These are phyloP conservation scores for Apodemus sylvaticus DNA, from an alignment of 2,113 vertebrate species.

Conservation along the genomic window DNA sequence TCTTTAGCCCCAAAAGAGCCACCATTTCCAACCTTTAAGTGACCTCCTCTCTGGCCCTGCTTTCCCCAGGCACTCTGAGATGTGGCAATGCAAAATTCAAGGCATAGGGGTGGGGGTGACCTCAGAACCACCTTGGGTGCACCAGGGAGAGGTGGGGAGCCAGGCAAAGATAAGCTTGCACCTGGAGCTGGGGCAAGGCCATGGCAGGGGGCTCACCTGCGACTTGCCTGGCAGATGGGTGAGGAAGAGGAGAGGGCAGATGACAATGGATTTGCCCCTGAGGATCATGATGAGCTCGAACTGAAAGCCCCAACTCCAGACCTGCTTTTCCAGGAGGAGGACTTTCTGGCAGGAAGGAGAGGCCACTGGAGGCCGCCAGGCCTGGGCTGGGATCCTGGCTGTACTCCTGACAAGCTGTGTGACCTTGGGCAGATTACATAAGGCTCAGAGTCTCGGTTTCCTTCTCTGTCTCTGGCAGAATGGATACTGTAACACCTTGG, in stretches of 20 bases:
- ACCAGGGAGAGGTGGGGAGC: conserved; percentile 58
- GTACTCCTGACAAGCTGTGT: conserved; percentile 69
- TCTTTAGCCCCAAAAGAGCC: neutral
- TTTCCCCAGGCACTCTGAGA: neutral
- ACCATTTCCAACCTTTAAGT: conserved; percentile 80
- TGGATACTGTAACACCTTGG: neutral
- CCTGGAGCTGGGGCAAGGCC: conserved; percentile 73
- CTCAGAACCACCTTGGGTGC: conserved; percentile 79
- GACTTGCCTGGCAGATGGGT: conserved; percentile 78
- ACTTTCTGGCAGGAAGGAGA: conserved; percentile 64
- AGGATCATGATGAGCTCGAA: conserved; percentile 67
- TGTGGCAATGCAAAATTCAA: neutral
- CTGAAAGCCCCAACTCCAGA: conserved; percentile 69
- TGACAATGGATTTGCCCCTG: conserved; percentile 74
- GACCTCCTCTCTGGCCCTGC: conserved; percentile 77
- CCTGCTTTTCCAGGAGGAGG: conserved; percentile 65
- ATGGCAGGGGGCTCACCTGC: conserved; percentile 67
- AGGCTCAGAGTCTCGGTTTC: conserved; percentile 75
- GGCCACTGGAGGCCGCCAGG: conserved; percentile 56
- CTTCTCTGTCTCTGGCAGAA: conserved; percentile 57
- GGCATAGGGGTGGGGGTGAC: conserved; percentile 15
- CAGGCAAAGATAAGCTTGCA: conserved; percentile 56
- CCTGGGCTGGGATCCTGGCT: conserved; percentile 68
- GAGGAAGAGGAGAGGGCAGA: conserved; percentile 69
- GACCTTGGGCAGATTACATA: conserved; percentile 76